These are phyloP conservation scores for Metallyticus violacea DNA, from an alignment of 2,888 invertebrate genomes.

Conservation along the genomic window DNA sequence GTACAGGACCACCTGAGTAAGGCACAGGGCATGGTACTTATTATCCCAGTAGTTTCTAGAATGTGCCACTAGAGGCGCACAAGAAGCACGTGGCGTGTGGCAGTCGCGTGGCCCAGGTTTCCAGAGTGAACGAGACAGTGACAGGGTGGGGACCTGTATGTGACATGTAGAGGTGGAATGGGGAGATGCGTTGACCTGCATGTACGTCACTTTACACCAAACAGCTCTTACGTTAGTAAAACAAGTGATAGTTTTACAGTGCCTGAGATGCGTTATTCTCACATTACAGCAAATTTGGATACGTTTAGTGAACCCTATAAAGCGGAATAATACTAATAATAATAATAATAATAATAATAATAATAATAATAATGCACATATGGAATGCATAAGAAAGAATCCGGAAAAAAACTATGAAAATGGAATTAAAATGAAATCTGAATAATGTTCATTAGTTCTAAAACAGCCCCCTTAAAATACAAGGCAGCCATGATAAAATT, in stretches of 20 bases:
- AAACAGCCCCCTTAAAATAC: no score
- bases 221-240: no score
- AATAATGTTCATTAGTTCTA: no score
- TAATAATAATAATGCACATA: not conserved
- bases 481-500: no score
- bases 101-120: slow-evolving; percentile 30
- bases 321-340: not conserved
- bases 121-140: not conserved
- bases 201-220: no score
- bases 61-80: slow-evolving; percentile 20
- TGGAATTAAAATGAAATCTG: no score
- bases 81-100: slow-evolving; percentile 32
- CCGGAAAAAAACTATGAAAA: no score
- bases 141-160: no score
- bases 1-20: not conserved
- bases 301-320: no score
- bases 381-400: not conserved
- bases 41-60: slow-evolving; percentile 13
- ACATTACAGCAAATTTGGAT: no score
- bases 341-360: not conserved
- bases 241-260: not conserved
- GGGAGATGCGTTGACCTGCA: slow-evolving; percentile 18
- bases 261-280: not conserved
- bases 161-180: no score
- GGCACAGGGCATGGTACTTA: slow-evolving; percentile 9